phyloP scores from a whole-genome alignment of 2,113 vertebrate species.

The Notarius quadriscutis region DNA sequence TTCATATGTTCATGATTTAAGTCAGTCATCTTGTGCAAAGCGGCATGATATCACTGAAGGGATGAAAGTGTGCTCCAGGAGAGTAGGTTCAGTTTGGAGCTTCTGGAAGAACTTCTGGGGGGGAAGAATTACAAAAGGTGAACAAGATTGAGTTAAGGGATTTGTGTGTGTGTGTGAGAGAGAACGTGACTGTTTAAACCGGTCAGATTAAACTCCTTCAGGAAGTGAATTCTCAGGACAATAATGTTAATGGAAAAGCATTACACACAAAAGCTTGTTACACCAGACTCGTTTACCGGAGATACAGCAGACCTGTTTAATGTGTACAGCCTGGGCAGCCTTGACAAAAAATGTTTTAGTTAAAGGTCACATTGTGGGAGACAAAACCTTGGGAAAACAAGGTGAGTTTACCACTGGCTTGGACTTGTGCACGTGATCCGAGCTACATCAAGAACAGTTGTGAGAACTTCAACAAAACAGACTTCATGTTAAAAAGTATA shows the following conservation, averaged over 20 bases:
- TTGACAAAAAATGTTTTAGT: background rate
- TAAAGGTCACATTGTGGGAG: constrained; percentile 13
- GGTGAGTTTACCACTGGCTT: background rate
- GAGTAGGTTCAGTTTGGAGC: background rate
- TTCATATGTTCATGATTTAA: constrained; percentile 64
- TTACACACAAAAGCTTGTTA: background rate
- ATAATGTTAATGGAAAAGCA: background rate
- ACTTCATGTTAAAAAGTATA: no score
- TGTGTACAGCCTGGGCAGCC: background rate
- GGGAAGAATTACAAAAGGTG: background rate
- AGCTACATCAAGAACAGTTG: background rate
- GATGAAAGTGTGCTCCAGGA: background rate
- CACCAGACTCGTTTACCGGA: background rate
- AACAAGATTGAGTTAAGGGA: background rate
- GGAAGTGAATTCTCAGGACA: background rate
- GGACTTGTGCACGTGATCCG: background rate
- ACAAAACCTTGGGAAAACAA: background rate
- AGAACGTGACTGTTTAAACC: background rate
- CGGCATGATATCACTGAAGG: constrained; percentile 62
- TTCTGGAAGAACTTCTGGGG: background rate
- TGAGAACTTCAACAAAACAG: no score
- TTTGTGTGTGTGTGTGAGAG: background rate
- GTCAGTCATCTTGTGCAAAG: constrained; percentile 69
- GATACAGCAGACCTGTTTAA: constrained; percentile 1
- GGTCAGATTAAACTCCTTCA: background rate